phyloP scores from a whole-genome alignment of 1,140 invertebrate species.

The Drosophila kepulauana region DNA sequence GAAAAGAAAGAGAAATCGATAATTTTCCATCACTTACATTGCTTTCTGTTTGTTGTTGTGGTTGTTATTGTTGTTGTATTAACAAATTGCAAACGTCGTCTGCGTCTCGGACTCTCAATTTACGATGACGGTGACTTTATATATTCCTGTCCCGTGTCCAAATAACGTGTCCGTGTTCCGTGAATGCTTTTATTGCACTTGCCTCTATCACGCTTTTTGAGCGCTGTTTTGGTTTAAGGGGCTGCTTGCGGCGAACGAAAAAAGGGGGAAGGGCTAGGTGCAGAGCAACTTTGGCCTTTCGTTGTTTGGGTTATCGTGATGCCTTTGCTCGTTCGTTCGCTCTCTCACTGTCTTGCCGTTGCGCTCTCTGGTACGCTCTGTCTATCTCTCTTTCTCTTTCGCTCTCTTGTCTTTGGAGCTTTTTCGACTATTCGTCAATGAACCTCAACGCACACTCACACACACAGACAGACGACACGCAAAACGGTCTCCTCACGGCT shows the following conservation, averaged over 20 bases:
- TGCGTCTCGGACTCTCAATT: slow-evolving; percentile 36
- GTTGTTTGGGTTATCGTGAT: slow-evolving; percentile 76
- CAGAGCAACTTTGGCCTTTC: slow-evolving; percentile 70
- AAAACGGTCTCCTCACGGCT: slow-evolving; percentile 22
- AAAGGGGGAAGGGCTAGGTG: slow-evolving; percentile 46
- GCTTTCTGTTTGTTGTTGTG: slow-evolving; percentile 52
- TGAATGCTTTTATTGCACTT: slow-evolving; percentile 60
- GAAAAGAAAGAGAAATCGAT: slow-evolving; percentile 65
- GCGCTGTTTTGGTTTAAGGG: slow-evolving; percentile 12
- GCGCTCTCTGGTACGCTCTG: slow-evolving; percentile 29
- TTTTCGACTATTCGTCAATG: slow-evolving; percentile 74
- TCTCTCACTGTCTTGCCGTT: slow-evolving; percentile 17
- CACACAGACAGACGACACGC: slow-evolving; percentile 1
- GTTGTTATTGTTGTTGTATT: slow-evolving; percentile 45
- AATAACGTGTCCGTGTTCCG: slow-evolving; percentile 32
- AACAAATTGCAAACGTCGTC: slow-evolving; percentile 46
- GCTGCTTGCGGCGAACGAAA: slow-evolving; percentile 18
- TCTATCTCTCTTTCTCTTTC: slow-evolving; percentile 3
- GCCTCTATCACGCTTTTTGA: slow-evolving; percentile 49
- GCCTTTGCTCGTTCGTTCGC: slow-evolving; percentile 38
- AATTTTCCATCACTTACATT: slow-evolving; percentile 73
- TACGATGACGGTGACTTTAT: slow-evolving; percentile 42
- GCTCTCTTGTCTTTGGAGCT: slow-evolving; percentile 35
- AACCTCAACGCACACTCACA: slow-evolving; percentile 40
- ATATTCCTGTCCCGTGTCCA: slow-evolving; percentile 10